Evolutionary conservation across 2,113 vertebrate genomes (phyloP), one percentile per base, ranked within the genome.

Genomic region (Rissa tridactyla): DNA sequence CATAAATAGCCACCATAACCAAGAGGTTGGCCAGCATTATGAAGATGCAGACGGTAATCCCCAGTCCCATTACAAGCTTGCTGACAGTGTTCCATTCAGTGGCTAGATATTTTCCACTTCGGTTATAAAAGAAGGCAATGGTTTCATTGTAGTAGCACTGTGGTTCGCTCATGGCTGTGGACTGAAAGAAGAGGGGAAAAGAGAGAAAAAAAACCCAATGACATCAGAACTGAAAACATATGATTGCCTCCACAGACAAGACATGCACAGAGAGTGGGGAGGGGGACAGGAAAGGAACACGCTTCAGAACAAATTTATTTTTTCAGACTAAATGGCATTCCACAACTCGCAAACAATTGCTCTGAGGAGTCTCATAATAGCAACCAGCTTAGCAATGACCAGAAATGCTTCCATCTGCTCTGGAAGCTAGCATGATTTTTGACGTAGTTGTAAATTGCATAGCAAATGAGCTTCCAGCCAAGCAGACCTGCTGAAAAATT

Each of bases 101-200:
- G 77, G 99, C 99, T 47, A 99, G 98, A 91, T 98, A 93, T 95
- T 99, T 99, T 84, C 98, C 98, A 94, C 99, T 99, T 96, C 98
- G 98, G 97, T 99, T 99, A 98, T 99, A 99, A 98, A 99, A 99
- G 98, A 99, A 99, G 97, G 99, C 98, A 34, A 99, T 99, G 95
- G 98, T 99, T 97, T 99, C 99, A n/a, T 99, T 99, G 98, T 99
- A 99, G 98, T 99, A 99, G 97, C 99, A 99, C 97, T 99, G 99
- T 27, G 97, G 98, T 85, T 99, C 98, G 1, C 98, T 99, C 99
- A 98, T 98, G 96, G 96, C 98, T 97, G 98, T 97, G 75, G 97
- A 98, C 98, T 98, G 98, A 96, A 96, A 84, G 38, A 82, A 86
- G n/a, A 55, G 22, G 10, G 27, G 36, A 5, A 18, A 7, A 61